Evolutionary conservation across 2,113 vertebrate species (phyloP).

Genomic region (Aldabrachelys gigantea): DNA sequence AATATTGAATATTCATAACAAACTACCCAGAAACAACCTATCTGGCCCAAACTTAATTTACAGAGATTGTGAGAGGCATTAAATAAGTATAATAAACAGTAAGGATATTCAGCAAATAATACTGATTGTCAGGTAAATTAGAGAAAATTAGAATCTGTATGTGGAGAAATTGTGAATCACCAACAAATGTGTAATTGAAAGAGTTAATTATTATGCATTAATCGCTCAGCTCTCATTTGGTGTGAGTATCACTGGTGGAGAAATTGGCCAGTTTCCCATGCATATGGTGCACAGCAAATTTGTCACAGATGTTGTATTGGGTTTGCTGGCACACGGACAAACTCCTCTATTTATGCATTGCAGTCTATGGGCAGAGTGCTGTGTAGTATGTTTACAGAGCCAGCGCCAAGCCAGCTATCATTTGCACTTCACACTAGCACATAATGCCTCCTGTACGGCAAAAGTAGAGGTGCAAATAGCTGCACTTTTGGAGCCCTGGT

Average conservation of each 20-base stretch:
- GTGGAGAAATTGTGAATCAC: background rate
- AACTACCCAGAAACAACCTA: background rate
- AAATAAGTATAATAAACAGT: background rate
- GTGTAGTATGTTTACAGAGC: rapidly evolving
- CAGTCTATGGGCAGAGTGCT: background rate
- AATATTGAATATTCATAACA: background rate
- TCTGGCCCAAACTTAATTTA: background rate
- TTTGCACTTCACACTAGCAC: background rate
- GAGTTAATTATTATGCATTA: background rate
- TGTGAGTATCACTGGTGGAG: background rate
- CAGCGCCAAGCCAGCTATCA: background rate
- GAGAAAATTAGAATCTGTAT: rapidly evolving
- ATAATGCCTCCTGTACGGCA: rapidly evolving
- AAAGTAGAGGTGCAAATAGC: background rate
- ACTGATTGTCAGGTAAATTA: background rate
- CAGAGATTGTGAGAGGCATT: background rate
- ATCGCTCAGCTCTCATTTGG: background rate
- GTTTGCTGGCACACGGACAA: background rate
- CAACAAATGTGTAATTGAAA: background rate
- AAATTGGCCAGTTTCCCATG: background rate
- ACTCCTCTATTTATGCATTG: rapidly evolving
- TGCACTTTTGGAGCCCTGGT: background rate
- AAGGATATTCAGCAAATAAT: background rate
- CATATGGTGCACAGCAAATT: background rate
- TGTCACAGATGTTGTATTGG: background rate